Conservation (phyloP, 64 coral and sea anemone species). For the Pocillopora verrucosa region DNA sequence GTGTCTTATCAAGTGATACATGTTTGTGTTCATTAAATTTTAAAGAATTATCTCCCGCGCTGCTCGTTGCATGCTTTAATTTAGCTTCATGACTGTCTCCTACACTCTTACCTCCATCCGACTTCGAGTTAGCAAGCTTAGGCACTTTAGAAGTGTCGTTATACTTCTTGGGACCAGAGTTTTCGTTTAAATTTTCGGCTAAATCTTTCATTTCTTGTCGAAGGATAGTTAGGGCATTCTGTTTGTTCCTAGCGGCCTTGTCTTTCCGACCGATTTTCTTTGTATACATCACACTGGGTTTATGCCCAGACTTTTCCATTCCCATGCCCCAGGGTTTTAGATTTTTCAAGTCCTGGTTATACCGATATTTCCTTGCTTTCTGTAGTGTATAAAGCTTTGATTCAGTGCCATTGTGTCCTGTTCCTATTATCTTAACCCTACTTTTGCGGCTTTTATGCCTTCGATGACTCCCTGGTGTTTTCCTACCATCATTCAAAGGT, state of each 20-base stretch:
- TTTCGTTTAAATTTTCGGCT: neutral
- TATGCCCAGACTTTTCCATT: neutral
- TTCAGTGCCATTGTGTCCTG: neutral
- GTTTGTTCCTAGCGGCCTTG: neutral
- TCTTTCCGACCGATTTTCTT: neutral
- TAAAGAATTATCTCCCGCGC: neutral
- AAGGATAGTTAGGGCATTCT: neutral
- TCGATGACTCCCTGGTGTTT: neutral
- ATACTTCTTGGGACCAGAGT: neutral
- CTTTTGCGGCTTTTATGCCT: constrained; percentile 31
- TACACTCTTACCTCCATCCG: too few species aligned
- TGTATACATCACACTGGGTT: neutral
- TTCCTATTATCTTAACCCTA: neutral
- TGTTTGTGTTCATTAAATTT: neutral
- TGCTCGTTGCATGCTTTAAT: neutral
- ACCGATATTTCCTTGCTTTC: neutral
- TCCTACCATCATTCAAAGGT: neutral
- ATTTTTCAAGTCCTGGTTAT: constrained; percentile 21
- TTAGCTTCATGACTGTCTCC: neutral
- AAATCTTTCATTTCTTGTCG: constrained; percentile 30
- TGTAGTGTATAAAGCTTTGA: constrained; percentile 7
- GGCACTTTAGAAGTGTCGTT: neutral
- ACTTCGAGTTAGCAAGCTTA: neutral
- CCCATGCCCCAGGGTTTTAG: constrained; percentile 4
- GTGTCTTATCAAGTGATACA: constrained; percentile 7